Evolutionary conservation across 2,113 vertebrate species (phyloP), one percentile per base, ranked within the genome.

Genomic region (Hirundichthys speculiger): DNA sequence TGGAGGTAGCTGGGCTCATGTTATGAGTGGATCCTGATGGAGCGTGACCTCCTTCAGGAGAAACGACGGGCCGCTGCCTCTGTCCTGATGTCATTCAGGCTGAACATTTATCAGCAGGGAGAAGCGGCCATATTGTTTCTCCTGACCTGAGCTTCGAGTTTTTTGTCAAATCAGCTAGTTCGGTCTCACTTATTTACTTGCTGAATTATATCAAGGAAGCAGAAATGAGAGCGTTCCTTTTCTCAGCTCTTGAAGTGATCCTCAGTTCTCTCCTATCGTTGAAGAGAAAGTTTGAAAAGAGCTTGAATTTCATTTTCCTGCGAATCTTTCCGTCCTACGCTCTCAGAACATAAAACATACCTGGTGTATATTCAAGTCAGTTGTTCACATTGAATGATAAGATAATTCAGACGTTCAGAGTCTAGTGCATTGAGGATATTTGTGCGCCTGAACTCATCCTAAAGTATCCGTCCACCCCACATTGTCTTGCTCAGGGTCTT

Each of bases 341-440:
- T 40, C 45, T 56, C 42, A 39, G 21, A 34, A 42, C 27, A 34
- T 57, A 70, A 69, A 38, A 18, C 50, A 48, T 18, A 41, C 50
- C 42, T 24, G 34, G 2, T 60, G 16, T 38, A 65, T 61, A 67
- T 71, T n/a, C 34, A 24, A 40, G 9, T 48, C 60, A 10, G 68
- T 54, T 72, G 73, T 69, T 48, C 41, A 39, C 53, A n/a, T 22
- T 4, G 18, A 27, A 52, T 70, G 51, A 67, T 51, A 34, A 68
- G 67, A 48, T 13, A 52, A 45, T 53, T 64, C 49, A 75, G 45
- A 22, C 9, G 21, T 34, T 57, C 16, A 10, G 47, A 45, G 42
- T 60, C 45, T 19, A 54, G 25, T 34, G 54, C 51, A 38, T 59
- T 52, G 59, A 12, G 45, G 14, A 49, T 20, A 59, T 27, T 51